Conservation (phyloP, 2,888 invertebrate genomes). For the Hydrotaea cyrtoneurina region DNA sequence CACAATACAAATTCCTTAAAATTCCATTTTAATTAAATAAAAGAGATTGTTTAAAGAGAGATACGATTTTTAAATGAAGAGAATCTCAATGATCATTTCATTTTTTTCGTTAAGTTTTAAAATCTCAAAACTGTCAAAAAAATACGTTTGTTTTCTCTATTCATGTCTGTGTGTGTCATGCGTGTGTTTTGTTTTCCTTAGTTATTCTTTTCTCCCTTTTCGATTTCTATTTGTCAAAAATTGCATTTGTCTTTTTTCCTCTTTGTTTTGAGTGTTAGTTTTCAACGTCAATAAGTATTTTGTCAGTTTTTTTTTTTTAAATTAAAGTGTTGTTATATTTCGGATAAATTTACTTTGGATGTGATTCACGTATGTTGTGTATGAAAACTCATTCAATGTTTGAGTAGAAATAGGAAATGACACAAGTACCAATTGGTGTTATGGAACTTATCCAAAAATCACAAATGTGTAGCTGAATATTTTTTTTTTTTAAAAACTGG, state of each 20-base stretch:
- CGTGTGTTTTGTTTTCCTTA: constrained; percentile 6
- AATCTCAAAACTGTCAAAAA: constrained; percentile 32
- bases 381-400: background rate
- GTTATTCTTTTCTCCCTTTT: background rate
- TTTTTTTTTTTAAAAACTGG: background rate
- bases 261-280: constrained; percentile 2
- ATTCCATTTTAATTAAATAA: constrained; percentile 16
- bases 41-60: constrained; percentile 8
- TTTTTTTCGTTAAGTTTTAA: constrained; percentile 24
- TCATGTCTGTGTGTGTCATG: too few species aligned
- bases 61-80: background rate
- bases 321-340: background rate
- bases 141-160: constrained; percentile 36
- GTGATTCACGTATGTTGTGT: constrained; percentile 9
- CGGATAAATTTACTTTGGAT: constrained; percentile 11
- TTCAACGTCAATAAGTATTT: background rate
- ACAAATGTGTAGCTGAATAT: background rate
- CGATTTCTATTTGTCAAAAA: constrained; percentile 45
- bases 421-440: background rate
- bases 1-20: constrained; percentile 4
- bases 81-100: background rate
- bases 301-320: constrained; percentile 2
- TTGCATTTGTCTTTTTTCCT: constrained; percentile 9
- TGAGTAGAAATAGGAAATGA: background rate
- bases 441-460: background rate